A percentile compares a stretch with the other conserved stretches of the same genome.
Evolutionary conservation across 2,888 invertebrate genomes (phyloP).

Genomic region (Rapana venosa): DNA sequence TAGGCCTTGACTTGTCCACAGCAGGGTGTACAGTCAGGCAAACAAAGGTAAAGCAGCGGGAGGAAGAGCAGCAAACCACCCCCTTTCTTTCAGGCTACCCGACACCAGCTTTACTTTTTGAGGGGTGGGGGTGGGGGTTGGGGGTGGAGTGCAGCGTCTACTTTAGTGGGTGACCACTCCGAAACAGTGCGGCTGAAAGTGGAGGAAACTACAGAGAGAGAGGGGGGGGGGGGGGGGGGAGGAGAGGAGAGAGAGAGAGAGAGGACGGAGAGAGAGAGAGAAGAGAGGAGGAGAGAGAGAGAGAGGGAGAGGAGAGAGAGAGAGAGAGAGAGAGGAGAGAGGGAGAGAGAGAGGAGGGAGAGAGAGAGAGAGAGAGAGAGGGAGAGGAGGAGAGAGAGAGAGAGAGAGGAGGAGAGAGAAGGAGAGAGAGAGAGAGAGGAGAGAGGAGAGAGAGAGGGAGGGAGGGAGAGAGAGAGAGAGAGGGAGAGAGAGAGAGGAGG

Average conservation of each 20-base stretch:
- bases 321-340: background rate
- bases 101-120: constrained; percentile 6
- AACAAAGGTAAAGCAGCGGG: background rate
- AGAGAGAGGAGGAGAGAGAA: background rate
- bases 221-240: too few relatives aligned
- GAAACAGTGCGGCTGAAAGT: background rate
- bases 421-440: background rate
- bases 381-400: too few relatives aligned
- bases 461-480: background rate
- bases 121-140: too few relatives aligned
- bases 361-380: background rate
- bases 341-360: background rate
- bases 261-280: background rate
- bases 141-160: constrained; percentile 8
- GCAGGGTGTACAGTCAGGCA: background rate
- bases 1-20: background rate
- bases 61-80: constrained; percentile 12
- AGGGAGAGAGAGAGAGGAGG: background rate
- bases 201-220: background rate
- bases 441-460: background rate
- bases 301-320: background rate
- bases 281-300: background rate
- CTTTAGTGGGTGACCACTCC: background rate
- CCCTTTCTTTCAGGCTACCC: constrained; percentile 16
- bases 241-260: background rate